Evolutionary conservation across 2,888 invertebrate genomes (phyloP), one percentile per base, ranked within the genome.

Genomic region (Xestia xanthographa): DNA sequence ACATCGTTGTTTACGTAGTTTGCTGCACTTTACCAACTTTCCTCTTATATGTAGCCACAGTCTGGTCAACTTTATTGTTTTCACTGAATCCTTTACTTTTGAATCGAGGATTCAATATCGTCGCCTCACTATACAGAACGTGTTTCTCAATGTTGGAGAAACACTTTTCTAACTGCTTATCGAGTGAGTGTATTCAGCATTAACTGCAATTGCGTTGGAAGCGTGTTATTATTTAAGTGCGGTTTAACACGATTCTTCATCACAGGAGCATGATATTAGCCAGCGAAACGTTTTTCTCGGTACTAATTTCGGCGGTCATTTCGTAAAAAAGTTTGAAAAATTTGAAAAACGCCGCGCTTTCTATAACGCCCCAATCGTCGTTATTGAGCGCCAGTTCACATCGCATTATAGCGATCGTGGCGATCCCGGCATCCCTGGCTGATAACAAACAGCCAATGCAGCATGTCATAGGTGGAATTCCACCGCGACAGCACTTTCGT

Each of bases 381-480:
- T 58, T 43, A 43, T 17, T 17, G 2, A 69, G 58, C 43, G 29
- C 69, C 58, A 43, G 29, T 29, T 69, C 69, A 17, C 0, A 43
- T 17, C 69, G 58, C 58, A 58, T 58, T 69, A 69, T 58, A 58
- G 43, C 58, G 26, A 58, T 1, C 41, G 69, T 58, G 5, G 58
- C 58, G 22, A 69, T 58, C 0, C 58, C 58, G 43, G 69, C 60
- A 70, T 70, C 69, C 5, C 0, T 70, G 43, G 43, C 60, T 70
- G 69, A 60, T 70, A n/a, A n/a, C n/a, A n/a, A 60, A 70, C 43
- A 69, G 69, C 22, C 45, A 29, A 43, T 70, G 60, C 60, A 60
- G 45, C 60, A 60, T 69, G 58, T 69, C 58, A 11, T 58, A 70
- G 1, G 72, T 66, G 20, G 66, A 73, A 68, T 60, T 73, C 73